Base-by-base conservation (phyloP, 2,113 vertebrate species). In the Xiphorhynchus elegans region DNA sequence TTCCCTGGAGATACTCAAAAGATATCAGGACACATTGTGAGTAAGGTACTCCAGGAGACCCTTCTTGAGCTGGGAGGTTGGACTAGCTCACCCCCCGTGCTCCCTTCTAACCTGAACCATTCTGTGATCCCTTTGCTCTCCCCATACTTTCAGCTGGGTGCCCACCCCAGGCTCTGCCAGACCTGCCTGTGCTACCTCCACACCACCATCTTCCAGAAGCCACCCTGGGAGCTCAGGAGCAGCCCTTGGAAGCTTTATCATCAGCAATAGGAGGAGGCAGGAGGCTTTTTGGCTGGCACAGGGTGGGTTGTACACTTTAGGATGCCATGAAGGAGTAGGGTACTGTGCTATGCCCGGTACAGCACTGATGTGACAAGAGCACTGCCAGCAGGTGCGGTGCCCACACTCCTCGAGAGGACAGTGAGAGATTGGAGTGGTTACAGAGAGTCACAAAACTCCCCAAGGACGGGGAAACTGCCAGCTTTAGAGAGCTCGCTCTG, bases 291-390 rank as follows among this genome's bases (percentile, higher is more conserved):
- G 5, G n/a, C 6, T 20, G 23, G 13, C 7, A 2, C 0, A 13
- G 75, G 15, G 25, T 3, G 13, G 25, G 46, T 8, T 58, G 26
- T 13, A 37, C 40, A 21, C 33, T 56, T 37, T 7, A 15, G 47
- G 35, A 33, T 75, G 40, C 60, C 39, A 16, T 0, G 0, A 39
- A 64, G 55, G 25, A 20, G 37, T 0, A 46, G 55, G 40, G 35
- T 26, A 7, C 33, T 0, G 1, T 17, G 29, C 55, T 21, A 4
- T 10, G 5, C 7, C 47, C 33, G 19, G 3, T 19, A n/a, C 1
- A 44, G 40, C 46, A 31, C 24, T 15, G 58, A 26, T 11, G 25
- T 19, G 9, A 59, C 21, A 42, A 60, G 78, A 1, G 4, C 56
- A 52, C 20, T 76, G 62, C 37, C 2, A 7, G 87, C 3, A 0